Percentiles rank a stretch among this genome's conserved stretches.
Evolutionary conservation across 2,113 vertebrate species (phyloP).

Genomic region (Catharus minimus): DNA sequence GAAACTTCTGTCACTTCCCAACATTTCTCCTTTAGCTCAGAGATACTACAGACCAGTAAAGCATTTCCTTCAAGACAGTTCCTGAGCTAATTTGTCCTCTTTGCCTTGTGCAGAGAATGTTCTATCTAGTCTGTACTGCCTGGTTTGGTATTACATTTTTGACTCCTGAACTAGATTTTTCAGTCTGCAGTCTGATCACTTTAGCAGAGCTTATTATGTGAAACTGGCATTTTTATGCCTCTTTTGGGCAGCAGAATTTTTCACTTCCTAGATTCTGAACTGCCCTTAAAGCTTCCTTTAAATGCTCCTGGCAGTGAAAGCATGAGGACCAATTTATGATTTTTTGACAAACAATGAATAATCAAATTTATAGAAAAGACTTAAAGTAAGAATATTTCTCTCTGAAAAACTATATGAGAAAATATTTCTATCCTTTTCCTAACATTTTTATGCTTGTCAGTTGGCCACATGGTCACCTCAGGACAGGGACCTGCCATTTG

Average conservation of each 20-base stretch:
- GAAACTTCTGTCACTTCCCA: neutral
- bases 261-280: conserved; percentile 33
- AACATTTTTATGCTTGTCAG: neutral
- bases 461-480: neutral
- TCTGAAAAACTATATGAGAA: neutral
- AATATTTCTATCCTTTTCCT: neutral
- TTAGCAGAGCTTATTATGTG: conserved; percentile 64
- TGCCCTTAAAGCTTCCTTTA: neutral
- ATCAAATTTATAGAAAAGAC: neutral
- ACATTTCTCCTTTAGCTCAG: conserved; percentile 41
- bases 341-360: conserved; percentile 2
- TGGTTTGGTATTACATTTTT: conserved; percentile 51
- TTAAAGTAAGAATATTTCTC: neutral
- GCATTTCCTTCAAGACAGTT: conserved; percentile 57
- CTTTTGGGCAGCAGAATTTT: conserved; percentile 36
- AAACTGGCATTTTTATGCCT: conserved; percentile 41
- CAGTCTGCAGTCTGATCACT: conserved; percentile 63
- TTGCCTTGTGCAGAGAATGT: conserved; percentile 33
- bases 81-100: conserved; percentile 14
- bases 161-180: conserved; percentile 62
- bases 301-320: neutral
- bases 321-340: neutral
- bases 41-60: conserved; percentile 60
- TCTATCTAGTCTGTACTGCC: conserved; percentile 56
- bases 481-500: neutral